Evolutionary conservation across 2,888 invertebrate species (phyloP).

Genomic region (Boloria selene): DNA sequence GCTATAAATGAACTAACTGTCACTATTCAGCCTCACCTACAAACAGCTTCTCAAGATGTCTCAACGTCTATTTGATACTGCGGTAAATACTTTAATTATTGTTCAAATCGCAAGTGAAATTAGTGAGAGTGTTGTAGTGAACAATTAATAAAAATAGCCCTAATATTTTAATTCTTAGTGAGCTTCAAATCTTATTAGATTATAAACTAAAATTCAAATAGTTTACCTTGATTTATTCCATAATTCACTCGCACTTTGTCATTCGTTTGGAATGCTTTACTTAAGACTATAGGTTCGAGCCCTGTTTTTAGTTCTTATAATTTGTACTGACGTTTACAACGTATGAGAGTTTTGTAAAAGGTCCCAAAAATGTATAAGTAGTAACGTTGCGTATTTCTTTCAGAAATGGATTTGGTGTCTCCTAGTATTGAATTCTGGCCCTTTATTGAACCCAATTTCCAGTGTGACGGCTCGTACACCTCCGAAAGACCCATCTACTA

Average conservation of each 20-base stretch:
- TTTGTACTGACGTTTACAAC: too few relatives aligned
- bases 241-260: too few relatives aligned
- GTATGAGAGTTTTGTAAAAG: too few relatives aligned
- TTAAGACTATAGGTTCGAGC: too few relatives aligned
- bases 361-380: too few relatives aligned
- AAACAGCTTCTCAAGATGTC: constrained; percentile 68
- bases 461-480: constrained; percentile 55
- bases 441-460: constrained; percentile 51
- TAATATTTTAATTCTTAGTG: too few relatives aligned
- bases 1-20: constrained; percentile 71
- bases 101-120: not conserved
- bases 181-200: too few relatives aligned
- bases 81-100: constrained; percentile 56
- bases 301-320: too few relatives aligned
- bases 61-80: constrained; percentile 61
- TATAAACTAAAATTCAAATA: too few relatives aligned
- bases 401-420: constrained; percentile 71
- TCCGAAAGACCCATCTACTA: constrained; percentile 58
- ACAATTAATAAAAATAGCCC: not conserved
- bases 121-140: constrained; percentile 25
- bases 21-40: constrained; percentile 56
- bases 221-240: too few relatives aligned
- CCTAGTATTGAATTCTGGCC: constrained; percentile 54
- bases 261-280: too few relatives aligned
- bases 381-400: constrained; percentile 36